Conservation (phyloP, 2,888 invertebrate species). For the Sphaerophoria taeniata region DNA sequence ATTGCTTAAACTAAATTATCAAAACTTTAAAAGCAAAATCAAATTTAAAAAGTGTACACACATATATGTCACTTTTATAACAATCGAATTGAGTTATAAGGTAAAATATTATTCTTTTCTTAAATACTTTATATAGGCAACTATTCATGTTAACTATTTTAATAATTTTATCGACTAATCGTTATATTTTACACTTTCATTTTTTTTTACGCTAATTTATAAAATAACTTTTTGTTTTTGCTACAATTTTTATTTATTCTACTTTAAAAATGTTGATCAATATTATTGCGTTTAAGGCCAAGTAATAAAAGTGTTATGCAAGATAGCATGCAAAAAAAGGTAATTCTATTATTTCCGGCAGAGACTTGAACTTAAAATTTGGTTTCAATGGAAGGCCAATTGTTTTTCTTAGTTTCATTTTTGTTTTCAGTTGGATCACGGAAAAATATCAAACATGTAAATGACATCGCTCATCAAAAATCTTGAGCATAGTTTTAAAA, state of each 20-base stretch:
- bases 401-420: no score
- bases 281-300: conserved; percentile 74
- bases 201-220: conserved; percentile 61
- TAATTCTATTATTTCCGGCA: no score
- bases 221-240: conserved; percentile 61
- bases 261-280: conserved; percentile 68
- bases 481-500: no score
- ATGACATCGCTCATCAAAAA: no score
- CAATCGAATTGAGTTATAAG: conserved; percentile 48
- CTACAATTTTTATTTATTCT: conserved; percentile 49
- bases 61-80: background rate
- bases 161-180: conserved; percentile 75
- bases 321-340: conserved; percentile 49
- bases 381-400: no score
- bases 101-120: conserved; percentile 56
- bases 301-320: conserved; percentile 72
- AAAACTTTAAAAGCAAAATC: conserved; percentile 15
- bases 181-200: conserved; percentile 61
- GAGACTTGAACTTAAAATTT: no score
- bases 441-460: no score
- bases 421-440: no score
- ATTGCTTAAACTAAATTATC: conserved; percentile 20
- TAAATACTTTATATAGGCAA: conserved; percentile 81
- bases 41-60: conserved; percentile 6
- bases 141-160: conserved; percentile 83